A percentile compares a stretch with the other conserved stretches of the same genome.
Conservation (phyloP, 2,113 vertebrate species). For the Noctilio leporinus region DNA sequence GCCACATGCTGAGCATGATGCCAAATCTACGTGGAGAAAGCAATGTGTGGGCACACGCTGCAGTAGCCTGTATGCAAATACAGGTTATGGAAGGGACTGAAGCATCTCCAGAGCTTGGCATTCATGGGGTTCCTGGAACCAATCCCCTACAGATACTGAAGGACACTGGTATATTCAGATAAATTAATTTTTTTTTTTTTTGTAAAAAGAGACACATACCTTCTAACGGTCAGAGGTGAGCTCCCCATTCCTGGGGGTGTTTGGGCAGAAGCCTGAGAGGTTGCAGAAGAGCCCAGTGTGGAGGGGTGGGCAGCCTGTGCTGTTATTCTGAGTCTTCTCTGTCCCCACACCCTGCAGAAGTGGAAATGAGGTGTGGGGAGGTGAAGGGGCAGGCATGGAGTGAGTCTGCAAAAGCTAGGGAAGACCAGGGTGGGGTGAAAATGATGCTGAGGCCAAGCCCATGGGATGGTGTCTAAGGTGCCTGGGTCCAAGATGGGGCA, state of each 20-base stretch:
- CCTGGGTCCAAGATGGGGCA: not conserved
- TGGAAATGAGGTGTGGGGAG: not conserved
- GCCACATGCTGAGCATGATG: not conserved
- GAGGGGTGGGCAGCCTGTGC: not conserved
- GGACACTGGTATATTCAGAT: not conserved
- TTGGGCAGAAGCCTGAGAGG: not conserved
- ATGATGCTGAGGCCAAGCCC: not conserved
- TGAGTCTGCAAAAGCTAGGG: not conserved
- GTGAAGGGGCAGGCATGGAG: rapidly evolving
- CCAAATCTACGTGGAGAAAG: not conserved
- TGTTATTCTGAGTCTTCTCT: not conserved
- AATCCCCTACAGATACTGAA: not conserved
- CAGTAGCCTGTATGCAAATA: not conserved
- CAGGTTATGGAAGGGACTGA: not conserved
- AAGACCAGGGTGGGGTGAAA: not conserved
- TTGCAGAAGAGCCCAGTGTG: not conserved
- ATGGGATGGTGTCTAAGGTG: not conserved
- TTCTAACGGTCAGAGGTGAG: not conserved
- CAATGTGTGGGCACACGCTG: not conserved
- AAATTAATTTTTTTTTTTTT: not conserved
- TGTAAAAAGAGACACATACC: not conserved
- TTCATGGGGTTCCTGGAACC: not conserved
- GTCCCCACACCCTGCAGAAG: not conserved
- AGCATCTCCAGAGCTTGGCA: not conserved
- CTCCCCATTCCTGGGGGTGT: rapidly evolving